Base-by-base conservation (phyloP, 1,140 invertebrate species). In the Glomeris maerens region DNA sequence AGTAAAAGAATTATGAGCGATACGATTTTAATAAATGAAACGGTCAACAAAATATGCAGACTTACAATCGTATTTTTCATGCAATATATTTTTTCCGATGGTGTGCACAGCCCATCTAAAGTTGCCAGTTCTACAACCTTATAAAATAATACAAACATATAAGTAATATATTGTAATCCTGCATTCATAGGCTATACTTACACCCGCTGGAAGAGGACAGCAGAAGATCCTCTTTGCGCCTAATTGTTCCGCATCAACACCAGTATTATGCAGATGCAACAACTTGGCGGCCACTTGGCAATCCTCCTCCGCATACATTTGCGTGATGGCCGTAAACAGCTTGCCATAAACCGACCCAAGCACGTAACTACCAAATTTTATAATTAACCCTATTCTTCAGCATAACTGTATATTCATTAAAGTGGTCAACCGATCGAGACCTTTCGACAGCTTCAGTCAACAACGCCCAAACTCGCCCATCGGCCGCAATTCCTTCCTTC, bases 71-170 rank as follows among this genome's bases (percentile, higher is more conserved):
- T 57, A 23, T 45, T 46, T 39, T 48, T 45, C 25, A 57, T 38
- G 22, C 55, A 57, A 36, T 46, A 28, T 2, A 57, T 23, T 27
- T 57, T 57, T 28, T 52, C 46, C 2, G 27, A 28, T 2, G 55
- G 55, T 42, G 41, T 49, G 27, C 20, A 39, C 31, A 45, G 47
- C n/a, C 47, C 48, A 57, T 55, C 53, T 17, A 57, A 45, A 17
- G 53, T 52, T 25, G 55, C 53, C 27, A 57, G 28, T 44, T 57
- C 55, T 28, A 55, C 55, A 39, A 57, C 41, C 55, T 56, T 29
- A 26, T 28, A 44, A 44, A 44, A 44, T 44, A 7, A 23, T 14
- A 47, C 20, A 49, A 27, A 10, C 39, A 50, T 4, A 10, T 20
- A 49, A n/a, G 13, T 45, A 4, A 49, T 17, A 14, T 10, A 49